A percentile compares a stretch with the other conserved stretches of the same genome.
Conservation (phyloP, 2,888 invertebrate species). For the Actias luna region DNA sequence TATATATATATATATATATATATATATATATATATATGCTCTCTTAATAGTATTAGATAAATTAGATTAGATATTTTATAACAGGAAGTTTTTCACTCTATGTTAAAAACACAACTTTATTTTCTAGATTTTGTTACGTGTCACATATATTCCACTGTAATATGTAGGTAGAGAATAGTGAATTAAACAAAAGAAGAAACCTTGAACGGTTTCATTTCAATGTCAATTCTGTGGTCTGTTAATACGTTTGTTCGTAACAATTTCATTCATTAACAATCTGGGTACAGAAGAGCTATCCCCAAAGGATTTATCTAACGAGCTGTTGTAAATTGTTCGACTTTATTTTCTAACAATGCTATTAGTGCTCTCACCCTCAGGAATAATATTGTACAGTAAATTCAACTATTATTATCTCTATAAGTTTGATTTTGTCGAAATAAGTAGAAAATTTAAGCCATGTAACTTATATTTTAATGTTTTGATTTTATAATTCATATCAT, state of each 20-base stretch:
- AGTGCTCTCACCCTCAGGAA: background rate
- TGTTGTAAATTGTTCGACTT: conserved; percentile 14
- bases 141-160: too few species aligned
- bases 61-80: too few species aligned
- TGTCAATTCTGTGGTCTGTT: background rate
- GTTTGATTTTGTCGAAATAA: conserved; percentile 1
- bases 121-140: too few species aligned
- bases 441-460: background rate
- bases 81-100: too few species aligned
- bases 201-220: background rate
- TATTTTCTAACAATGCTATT: conserved; percentile 9
- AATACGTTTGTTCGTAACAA: conserved; percentile 8
- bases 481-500: too few species aligned
- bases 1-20: too few species aligned
- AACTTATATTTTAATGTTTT: background rate
- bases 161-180: too few species aligned
- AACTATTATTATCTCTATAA: background rate
- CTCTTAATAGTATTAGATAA: too few species aligned
- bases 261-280: conserved; percentile 7
- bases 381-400: background rate
- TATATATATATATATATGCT: too few species aligned
- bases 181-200: background rate
- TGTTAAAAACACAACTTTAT: too few species aligned
- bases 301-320: conserved; percentile 21
- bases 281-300: conserved; percentile 25